Evolutionary conservation across 2,888 invertebrate species (phyloP), one percentile per base, ranked within the genome.

Genomic region (Eupithecia subfuscata): DNA sequence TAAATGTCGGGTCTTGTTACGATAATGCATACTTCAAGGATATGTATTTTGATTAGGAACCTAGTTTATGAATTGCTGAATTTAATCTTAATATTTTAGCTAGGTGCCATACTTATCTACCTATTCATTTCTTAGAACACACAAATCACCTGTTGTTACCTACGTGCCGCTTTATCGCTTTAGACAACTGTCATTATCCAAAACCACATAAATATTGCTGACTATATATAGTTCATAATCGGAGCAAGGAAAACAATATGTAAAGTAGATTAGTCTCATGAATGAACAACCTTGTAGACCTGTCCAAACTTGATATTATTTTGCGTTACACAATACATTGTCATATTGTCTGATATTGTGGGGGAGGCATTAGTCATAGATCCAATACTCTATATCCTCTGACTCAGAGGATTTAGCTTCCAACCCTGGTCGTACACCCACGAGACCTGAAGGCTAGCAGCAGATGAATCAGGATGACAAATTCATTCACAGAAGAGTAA

Each of bases 291-390:
- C 75, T 75, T 73, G 71, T 69, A 72, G 70, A 72, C 73, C 69
- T 78, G 78, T 78, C 71, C 45, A 74, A 75, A 77, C 77, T 40
- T 80, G 70, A 63, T 76, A 70, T 73, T 37, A 56, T 64, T 67
- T 64, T 65, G 67, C 60, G 45, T 82, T 82, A 69, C 80, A 79
- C 70, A 79, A 82, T 75, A 64, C 73, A 79, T 79, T 78, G 79
- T 79, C 80, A 81, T 70, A 70, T 64, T 48, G 74, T 65, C 22
- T 60, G 25, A 25, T 60, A 60, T 78, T 83, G 84, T 84, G 87
- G 86, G 84, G 87, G 87, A 85, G 86, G 81, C 37, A 85, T 89
- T 89, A 88, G 86, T 87, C 89, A 90, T 84, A 86, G 81, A 82
- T 81, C 78, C 83, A 85, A 84, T 84, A 82, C 81, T 82, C 79